These are phyloP conservation scores for Brienomyrus brachyistius DNA, from an alignment of 2,113 vertebrate species.

Conservation along the genomic window DNA sequence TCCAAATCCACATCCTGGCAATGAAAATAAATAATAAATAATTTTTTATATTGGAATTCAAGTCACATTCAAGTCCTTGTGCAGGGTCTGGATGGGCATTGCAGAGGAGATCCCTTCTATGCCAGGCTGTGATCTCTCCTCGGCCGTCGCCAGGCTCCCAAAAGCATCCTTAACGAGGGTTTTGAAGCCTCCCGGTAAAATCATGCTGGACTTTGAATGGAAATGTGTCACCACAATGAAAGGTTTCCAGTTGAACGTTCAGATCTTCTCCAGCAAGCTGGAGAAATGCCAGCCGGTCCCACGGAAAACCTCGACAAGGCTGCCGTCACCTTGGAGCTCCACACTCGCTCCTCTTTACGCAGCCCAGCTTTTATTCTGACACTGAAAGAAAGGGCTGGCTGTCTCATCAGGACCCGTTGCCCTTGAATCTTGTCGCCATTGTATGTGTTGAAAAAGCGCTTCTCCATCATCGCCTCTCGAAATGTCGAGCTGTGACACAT, in stretches of 20 bases:
- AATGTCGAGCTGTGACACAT: background rate
- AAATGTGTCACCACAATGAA: background rate
- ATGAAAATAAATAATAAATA: background rate
- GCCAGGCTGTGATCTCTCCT: background rate
- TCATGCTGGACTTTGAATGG: background rate
- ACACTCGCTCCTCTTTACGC: background rate
- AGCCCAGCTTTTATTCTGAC: background rate
- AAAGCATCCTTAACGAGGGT: background rate
- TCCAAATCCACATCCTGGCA: background rate
- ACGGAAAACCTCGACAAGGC: background rate
- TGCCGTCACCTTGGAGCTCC: background rate
- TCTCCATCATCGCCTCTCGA: background rate
- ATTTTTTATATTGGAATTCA: background rate
- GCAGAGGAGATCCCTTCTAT: background rate
- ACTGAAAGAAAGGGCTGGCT: background rate
- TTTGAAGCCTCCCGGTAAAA: background rate
- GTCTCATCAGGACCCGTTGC: background rate
- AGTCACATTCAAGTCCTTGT: background rate
- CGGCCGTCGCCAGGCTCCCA: background rate
- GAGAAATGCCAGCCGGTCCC: background rate
- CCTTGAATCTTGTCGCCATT: conserved; percentile 6
- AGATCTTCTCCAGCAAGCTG: background rate
- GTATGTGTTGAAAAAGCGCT: background rate
- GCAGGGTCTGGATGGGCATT: background rate
- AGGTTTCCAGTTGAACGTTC: background rate